Conservation (phyloP, 2,888 invertebrate genomes). For the Syrista parreyssii region DNA sequence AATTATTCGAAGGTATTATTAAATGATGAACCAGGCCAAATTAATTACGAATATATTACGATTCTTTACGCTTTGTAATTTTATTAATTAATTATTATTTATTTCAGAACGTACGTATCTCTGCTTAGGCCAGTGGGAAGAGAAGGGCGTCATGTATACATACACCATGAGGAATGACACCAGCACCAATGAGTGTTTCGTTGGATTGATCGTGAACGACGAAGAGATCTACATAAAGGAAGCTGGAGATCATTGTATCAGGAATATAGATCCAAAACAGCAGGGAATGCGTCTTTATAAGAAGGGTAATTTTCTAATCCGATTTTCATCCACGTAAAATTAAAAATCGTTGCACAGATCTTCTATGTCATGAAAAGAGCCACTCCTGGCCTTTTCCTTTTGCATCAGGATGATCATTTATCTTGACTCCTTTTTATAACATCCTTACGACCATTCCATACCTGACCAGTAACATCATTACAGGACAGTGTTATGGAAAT, state of each 20-base stretch:
- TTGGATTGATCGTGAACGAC: conserved; percentile 71
- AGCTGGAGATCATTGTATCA: conserved; percentile 74
- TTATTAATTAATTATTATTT: conserved; percentile 7
- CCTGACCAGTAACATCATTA: not conserved
- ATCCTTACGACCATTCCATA: not conserved
- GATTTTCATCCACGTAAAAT: not conserved
- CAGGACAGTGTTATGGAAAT: conserved; percentile 63
- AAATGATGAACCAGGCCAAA: not conserved
- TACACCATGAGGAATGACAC: conserved; percentile 74
- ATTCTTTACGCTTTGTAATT: conserved; percentile 12
- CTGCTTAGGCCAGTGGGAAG: conserved; percentile 76
- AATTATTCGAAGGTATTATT: conserved; percentile 72
- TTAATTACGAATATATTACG: conserved; percentile 9
- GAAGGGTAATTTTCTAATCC: conserved; percentile 61
- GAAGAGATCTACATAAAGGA: conserved; percentile 75
- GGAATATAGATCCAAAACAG: conserved; percentile 70
- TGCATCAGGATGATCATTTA: not conserved
- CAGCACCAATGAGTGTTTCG: conserved; percentile 74
- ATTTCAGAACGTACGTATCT: conserved; percentile 72
- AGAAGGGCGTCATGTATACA: conserved; percentile 72
- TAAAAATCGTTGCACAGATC: not conserved
- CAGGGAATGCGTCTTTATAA: conserved; percentile 74
- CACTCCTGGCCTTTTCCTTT: not conserved
- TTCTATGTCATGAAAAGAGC: not conserved
- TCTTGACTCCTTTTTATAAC: not conserved